These are phyloP conservation scores for Hedychridium roseum DNA, from an alignment of 2,888 invertebrate species.

Conservation along the genomic window DNA sequence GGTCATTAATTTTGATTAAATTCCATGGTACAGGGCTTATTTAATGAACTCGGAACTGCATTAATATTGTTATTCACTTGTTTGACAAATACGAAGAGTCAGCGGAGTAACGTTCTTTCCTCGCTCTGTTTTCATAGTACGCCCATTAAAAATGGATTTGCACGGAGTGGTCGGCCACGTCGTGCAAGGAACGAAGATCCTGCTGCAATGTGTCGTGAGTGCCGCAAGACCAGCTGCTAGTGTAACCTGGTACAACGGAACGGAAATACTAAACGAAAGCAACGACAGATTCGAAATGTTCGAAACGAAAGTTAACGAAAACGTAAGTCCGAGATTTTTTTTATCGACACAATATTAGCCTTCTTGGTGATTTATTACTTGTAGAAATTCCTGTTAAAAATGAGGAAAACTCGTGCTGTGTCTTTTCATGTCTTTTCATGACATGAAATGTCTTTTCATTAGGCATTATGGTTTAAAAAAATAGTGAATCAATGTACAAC, in stretches of 20 bases:
- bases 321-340: slow-evolving; percentile 59
- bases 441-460: too few species aligned
- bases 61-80: too few species aligned
- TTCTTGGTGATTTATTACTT: too few species aligned
- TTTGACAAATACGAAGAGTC: not conserved
- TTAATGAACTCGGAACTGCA: too few species aligned
- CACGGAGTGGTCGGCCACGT: slow-evolving; percentile 81
- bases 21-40: too few species aligned
- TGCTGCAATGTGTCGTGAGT: slow-evolving; percentile 78
- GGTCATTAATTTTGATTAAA: too few species aligned
- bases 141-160: slow-evolving; percentile 80
- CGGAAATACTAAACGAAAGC: slow-evolving; percentile 61
- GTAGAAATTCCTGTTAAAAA: too few species aligned
- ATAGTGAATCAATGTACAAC: too few species aligned
- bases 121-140: slow-evolving; percentile 69
- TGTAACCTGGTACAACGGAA: slow-evolving; percentile 86
- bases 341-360: too few species aligned
- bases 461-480: too few species aligned
- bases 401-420: too few species aligned
- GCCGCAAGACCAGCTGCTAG: slow-evolving; percentile 86
- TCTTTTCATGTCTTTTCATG: too few species aligned
- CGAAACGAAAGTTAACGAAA: slow-evolving; percentile 49
- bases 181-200: slow-evolving; percentile 80
- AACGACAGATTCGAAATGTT: slow-evolving; percentile 55
- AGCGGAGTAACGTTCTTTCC: not conserved